Conservation (phyloP, 2,888 invertebrate genomes). For the Morinoia aosen region DNA sequence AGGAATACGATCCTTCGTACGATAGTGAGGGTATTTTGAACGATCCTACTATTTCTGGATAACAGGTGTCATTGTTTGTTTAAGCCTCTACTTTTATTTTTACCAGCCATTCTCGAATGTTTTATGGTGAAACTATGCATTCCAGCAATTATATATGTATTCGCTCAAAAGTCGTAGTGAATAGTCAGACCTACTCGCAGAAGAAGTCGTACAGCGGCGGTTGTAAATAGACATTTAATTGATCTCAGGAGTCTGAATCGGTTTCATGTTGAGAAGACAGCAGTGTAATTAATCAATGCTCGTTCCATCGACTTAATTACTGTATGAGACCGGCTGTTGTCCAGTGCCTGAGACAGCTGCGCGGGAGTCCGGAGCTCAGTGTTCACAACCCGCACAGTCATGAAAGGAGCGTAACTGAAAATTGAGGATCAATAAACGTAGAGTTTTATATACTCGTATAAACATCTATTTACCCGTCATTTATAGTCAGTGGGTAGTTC, state of each 20-base stretch:
- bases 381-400: not conserved
- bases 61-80: no score
- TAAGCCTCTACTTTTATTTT: no score
- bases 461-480: no score
- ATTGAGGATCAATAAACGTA: not conserved
- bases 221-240: not conserved
- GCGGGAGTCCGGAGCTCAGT: not conserved
- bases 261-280: not conserved
- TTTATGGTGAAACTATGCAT: no score
- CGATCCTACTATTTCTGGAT: no score
- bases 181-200: not conserved
- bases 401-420: not conserved
- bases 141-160: no score
- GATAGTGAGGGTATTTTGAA: no score
- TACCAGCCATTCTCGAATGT: no score
- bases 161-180: no score
- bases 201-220: not conserved
- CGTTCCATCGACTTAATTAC: not conserved
- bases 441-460: not conserved
- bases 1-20: no score
- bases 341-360: not conserved
- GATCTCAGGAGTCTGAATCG: not conserved
- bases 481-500: no score
- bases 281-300: not conserved
- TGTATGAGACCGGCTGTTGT: not conserved